Base-by-base conservation (phyloP, 2,113 vertebrate species). In the Nibea coibor region DNA sequence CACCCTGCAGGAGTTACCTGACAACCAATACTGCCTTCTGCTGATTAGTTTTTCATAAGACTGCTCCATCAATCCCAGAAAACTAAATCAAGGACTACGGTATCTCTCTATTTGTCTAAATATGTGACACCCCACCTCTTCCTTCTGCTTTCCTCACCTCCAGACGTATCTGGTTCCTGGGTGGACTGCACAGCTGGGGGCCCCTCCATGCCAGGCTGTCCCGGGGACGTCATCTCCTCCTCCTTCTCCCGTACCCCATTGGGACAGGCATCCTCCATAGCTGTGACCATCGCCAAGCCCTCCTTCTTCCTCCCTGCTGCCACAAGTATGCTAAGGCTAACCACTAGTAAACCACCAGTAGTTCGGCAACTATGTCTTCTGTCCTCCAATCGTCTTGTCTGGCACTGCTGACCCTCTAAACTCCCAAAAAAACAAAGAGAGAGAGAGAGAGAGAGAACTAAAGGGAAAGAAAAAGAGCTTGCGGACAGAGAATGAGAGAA, bases 221-320 rank as follows among this genome's bases (percentile, higher is more conserved):
- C 87, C 26, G 70, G 47, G 24, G 88, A 75, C 50, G 70, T 84
- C 83, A 50, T 80, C 81, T 85, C 91, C 67, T 86, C 64, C 68
- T 80, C 78, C 82, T 93, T 84, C 51, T 90, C 81, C 81, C 53
- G 87, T 39, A 76, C 90, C 83, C 90, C 92, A 72, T 91, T 93
- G 79, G 89, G 76, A 86, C 91, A 90, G 50, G 83, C 79, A n/a
- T 95, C 89, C 53, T 90, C 92, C 89, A 93, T 83, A 65, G 90
- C 90, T 43, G 92, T 90, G 81, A 94, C 93, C 93, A 94, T 94
- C 79, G 72, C 81, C 66, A 66, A 87, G 35, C 56, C 71, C 83
- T 78, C 74, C 73, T 88, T 80, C 71, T 68, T 85, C 78, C 82
- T 77, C 64, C 64, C 81, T 79, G 67, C 47, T 53, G 74, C 91